Base-by-base conservation (phyloP, 37 sponge, comb jelly and placozoan genomes). In the Amphimedon queenslandica region DNA sequence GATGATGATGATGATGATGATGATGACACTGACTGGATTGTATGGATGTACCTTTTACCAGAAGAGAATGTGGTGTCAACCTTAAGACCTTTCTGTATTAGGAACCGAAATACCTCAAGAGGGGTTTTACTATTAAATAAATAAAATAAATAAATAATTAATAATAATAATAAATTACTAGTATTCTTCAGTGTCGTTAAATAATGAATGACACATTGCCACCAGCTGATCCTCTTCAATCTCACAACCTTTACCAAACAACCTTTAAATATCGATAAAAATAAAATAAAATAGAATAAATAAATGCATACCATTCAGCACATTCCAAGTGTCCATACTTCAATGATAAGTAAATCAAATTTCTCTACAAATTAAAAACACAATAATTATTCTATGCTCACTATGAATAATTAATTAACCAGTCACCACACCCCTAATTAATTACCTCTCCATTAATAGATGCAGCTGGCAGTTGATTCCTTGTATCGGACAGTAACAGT, bases 291-390 rank as follows among this genome's bases (percentile, higher is more conserved):
- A n/a, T n/a, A n/a, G n/a, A n/a, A n/a, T n/a, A n/a, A n/a, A n/a
- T n/a, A n/a, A n/a, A 16, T 18, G 57, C 75, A 21, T 55, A 85
- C 86, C 86, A 85, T 37, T 74, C 25, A 23, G 86, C 79, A 51
- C 80, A 73, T 10, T 66, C 33, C 23, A 79, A 36, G 25, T 75
- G 75, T 18, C 79, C 23, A 40, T 78, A 63, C 24, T 55, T 25
- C 11, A 85, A 32, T 35, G 80, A 38, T 1, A 77, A 10, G 55
- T 57, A 84, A 0, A 70, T 31, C 27, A 84, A n/a, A n/a, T n/a
- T n/a, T n/a, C n/a, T n/a, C n/a, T n/a, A 13, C 53, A 8, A 18
- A 47, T 8, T 47, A 13, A 8, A 18, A 18, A 47, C 53, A 8
- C 13, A 13, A 47, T 47, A 47, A 8, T 47, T 13, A 8, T 47